Base-by-base conservation (phyloP, 1,140 invertebrate genomes). In the Scaptodrosophila lebanonensis region DNA sequence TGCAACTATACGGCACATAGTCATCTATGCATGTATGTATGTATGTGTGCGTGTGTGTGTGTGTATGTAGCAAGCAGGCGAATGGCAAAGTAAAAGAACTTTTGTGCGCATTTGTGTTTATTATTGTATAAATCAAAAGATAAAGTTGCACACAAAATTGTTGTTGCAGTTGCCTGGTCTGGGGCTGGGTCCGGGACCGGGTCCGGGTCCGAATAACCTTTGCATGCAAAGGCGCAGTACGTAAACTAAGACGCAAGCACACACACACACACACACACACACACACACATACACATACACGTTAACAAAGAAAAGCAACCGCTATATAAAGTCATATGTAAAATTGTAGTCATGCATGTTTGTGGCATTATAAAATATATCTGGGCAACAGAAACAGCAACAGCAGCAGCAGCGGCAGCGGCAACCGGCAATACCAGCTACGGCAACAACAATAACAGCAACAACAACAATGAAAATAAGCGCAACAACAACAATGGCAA, bases 91-190 rank as follows among this genome's bases (percentile, higher is more conserved):
- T 35, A 53, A 66, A 56, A 76, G 44, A 62, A 77, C 51, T 69
- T 68, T 62, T 50, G 53, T 61, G 60, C 57, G 68, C 69, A 66
- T 69, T 69, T 75, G 51, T 75, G 69, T 69, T 79, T 79, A 82
- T 73, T 75, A 75, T 82, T 82, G 69, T 79, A 69, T 82, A 82
- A 79, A 82, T 79, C 75, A 82, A 63, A 65, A 72, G 50, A 75
- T 73, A 73, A 79, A 68, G 54, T 73, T 59, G 60, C 52, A 59
- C 44, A 66, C 42, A 69, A 54, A 57, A 38, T 73, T 69, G 43
- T 40, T 47, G 39, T 43, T 35, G 17, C 47, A 44, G 22, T 39
- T 38, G 13, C 15, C 13, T 44, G 48, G 20, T 20, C 18, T 17
- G n/a, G 38, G 32, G 40, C 56, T 47, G 13, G 33, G 27, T 7